These are phyloP conservation scores for Macrotis lagotis DNA, from an alignment of 2,113 vertebrate species.

Conservation along the genomic window DNA sequence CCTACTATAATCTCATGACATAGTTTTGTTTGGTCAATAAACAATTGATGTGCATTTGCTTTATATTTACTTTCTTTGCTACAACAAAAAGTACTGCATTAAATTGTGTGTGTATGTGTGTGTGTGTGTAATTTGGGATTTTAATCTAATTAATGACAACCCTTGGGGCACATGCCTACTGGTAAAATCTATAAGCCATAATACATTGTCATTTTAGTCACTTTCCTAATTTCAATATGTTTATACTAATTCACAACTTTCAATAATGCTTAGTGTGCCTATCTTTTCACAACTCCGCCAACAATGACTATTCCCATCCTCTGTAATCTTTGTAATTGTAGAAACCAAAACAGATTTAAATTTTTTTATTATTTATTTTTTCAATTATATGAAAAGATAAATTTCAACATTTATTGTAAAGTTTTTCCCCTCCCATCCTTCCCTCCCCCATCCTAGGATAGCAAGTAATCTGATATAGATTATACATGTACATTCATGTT, in stretches of 20 bases:
- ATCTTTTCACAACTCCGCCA: neutral
- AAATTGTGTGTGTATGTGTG: neutral
- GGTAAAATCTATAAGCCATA: neutral
- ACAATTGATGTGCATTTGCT: neutral
- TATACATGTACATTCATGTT: no score
- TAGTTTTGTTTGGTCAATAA: neutral
- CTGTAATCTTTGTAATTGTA: neutral
- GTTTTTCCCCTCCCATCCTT: no score
- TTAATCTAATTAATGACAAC: neutral
- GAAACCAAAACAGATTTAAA: neutral
- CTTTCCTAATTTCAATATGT: neutral
- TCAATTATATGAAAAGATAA: no score
- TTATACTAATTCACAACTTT: neutral
- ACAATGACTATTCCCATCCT: neutral
- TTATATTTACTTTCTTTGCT: neutral
- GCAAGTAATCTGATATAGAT: no score
- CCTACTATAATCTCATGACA: neutral
- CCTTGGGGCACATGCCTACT: neutral
- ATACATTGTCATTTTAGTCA: neutral
- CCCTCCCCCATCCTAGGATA: no score
- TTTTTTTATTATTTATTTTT: no score
- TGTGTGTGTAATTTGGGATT: neutral
- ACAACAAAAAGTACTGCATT: neutral
- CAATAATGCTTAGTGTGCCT: neutral
- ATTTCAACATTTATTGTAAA: no score